These are phyloP conservation scores for Chrysogorgia sp. DNA, from an alignment of 92 coral and sea anemone species.

Conservation along the genomic window DNA sequence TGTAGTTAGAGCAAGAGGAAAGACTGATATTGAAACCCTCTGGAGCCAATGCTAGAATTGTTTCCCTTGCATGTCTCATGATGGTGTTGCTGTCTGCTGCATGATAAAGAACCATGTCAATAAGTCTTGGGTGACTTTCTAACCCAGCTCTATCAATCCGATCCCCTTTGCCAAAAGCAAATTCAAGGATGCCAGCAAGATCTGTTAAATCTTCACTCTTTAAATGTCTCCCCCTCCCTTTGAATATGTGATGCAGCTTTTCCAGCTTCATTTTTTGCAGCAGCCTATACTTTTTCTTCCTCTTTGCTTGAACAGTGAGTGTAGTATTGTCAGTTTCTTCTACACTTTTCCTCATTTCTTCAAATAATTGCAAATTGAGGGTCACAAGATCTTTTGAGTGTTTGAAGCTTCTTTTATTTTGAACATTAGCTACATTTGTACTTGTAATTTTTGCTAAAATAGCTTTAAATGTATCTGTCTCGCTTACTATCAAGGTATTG, in stretches of 20 bases:
- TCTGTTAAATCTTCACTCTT: constrained; percentile 60
- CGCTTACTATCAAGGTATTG: constrained; percentile 51
- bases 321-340: not conserved
- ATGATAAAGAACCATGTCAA: constrained; percentile 33
- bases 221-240: constrained; percentile 50
- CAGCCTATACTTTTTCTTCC: constrained; percentile 41
- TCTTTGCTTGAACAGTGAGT: not conserved
- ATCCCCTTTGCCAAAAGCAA: constrained; percentile 50
- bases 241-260: constrained; percentile 56
- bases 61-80: too few relatives aligned
- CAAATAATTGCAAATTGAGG: constrained; percentile 17
- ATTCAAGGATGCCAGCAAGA: constrained; percentile 39
- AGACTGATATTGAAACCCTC: too few relatives aligned
- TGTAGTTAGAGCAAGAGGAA: constrained; percentile 71
- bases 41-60: too few relatives aligned
- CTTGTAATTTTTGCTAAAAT: constrained; percentile 42
- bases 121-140: constrained; percentile 59
- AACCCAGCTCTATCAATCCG: constrained; percentile 43
- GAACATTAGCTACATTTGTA: constrained; percentile 31
- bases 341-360: constrained; percentile 23
- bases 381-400: not conserved
- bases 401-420: not conserved
- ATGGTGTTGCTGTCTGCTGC: too few relatives aligned
- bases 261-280: constrained; percentile 55
- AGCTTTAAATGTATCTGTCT: too few relatives aligned